A percentile compares a stretch with the other conserved stretches of the same genome.
Evolutionary conservation across 1,140 invertebrate species (phyloP).

Genomic region (Aplysia californica): DNA sequence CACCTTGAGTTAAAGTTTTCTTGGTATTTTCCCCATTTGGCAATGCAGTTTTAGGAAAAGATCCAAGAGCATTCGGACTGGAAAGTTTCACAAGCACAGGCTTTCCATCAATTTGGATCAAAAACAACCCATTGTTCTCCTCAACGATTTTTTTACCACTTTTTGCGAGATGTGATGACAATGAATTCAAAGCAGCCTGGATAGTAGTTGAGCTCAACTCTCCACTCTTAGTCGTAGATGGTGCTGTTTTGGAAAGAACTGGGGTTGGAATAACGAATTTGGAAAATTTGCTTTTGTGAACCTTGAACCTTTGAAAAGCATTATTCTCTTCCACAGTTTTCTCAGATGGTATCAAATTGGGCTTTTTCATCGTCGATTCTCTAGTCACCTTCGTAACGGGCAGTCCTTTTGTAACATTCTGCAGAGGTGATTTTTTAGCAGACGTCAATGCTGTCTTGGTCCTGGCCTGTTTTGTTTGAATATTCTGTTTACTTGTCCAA

Average conservation of each 20-base stretch:
- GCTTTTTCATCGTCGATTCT: neutral
- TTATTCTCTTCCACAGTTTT: neutral
- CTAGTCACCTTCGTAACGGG: neutral
- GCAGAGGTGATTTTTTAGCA: too few species aligned
- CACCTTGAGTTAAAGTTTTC: neutral
- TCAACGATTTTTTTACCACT: neutral
- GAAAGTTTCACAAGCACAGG: conserved; percentile 10
- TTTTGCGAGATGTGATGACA: neutral
- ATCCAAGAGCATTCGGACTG: neutral
- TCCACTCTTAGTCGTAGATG: neutral
- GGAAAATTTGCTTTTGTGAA: neutral
- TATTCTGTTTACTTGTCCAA: neutral
- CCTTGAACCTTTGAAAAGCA: neutral
- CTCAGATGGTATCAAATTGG: neutral
- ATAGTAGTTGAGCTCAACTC: neutral
- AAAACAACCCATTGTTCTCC: neutral
- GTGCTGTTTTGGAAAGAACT: neutral
- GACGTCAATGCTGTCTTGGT: neutral
- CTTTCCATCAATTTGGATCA: conserved; percentile 5
- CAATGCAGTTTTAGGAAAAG: neutral
- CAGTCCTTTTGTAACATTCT: neutral
- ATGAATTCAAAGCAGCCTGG: neutral
- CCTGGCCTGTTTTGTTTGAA: neutral
- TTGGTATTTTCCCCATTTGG: neutral
- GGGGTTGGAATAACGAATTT: neutral